phyloP scores from a whole-genome alignment of 2,888 invertebrate species.

The Falcaria lacertinaria region DNA sequence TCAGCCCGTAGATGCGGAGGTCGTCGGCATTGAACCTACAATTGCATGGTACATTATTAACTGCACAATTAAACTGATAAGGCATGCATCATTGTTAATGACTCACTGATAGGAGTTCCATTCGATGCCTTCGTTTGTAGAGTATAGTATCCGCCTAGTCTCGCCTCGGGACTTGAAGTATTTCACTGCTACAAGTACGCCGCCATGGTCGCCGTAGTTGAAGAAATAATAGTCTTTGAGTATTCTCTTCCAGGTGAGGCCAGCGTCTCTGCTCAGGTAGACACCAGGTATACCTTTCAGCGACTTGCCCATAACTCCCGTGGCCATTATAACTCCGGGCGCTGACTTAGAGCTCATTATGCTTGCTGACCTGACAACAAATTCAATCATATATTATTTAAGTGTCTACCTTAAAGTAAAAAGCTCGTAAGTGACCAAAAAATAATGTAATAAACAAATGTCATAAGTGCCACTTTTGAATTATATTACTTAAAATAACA shows the following conservation, averaged over 20 bases:
- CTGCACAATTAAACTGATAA: constrained; percentile 11
- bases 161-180: constrained; percentile 88
- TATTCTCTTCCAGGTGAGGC: constrained; percentile 86
- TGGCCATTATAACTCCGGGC: constrained; percentile 91
- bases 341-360: constrained; percentile 93
- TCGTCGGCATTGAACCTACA: constrained; percentile 85
- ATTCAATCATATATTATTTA: no score
- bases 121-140: constrained; percentile 90
- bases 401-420: no score
- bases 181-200: constrained; percentile 90
- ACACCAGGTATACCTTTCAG: constrained; percentile 90
- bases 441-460: no score
- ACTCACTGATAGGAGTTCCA: constrained; percentile 84
- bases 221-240: constrained; percentile 90
- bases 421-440: no score
- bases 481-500: no score
- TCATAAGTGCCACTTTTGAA: no score
- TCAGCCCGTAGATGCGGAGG: constrained; percentile 91
- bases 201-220: constrained; percentile 95
- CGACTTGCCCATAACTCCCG: constrained; percentile 88
- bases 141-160: constrained; percentile 89
- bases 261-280: constrained; percentile 38
- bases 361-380: constrained; percentile 81
- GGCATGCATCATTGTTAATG: constrained; percentile 11
- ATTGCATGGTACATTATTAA: constrained; percentile 20